Percentiles rank a stretch among this genome's conserved stretches.
phyloP scores from a whole-genome alignment of 2,888 invertebrate genomes.

The Melinopterus prodromus region DNA sequence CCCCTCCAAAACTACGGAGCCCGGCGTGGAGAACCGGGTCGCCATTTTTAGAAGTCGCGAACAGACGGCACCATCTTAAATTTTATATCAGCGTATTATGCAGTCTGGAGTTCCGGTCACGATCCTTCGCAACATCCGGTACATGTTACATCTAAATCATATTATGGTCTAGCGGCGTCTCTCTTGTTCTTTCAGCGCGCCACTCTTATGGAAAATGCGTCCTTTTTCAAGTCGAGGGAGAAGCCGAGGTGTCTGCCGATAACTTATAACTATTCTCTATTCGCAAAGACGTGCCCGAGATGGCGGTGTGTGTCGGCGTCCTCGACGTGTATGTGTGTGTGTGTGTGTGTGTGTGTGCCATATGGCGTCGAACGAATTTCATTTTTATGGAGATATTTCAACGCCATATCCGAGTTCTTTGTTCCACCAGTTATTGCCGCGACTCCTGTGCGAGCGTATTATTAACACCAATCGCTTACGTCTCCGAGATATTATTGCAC shows the following conservation, averaged over 20 bases:
- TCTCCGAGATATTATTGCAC: not conserved
- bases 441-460: not conserved
- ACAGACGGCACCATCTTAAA: slow-evolving; percentile 46
- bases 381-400: slow-evolving; percentile 38
- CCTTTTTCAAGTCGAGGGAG: slow-evolving; percentile 4
- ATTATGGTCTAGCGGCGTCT: slow-evolving; percentile 52
- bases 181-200: slow-evolving; percentile 27
- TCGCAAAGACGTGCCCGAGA: slow-evolving; percentile 16
- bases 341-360: slow-evolving; percentile 27
- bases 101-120: slow-evolving; percentile 59
- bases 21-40: slow-evolving; percentile 11
- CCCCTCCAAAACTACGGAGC: not conserved
- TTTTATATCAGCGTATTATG: slow-evolving; percentile 59
- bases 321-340: slow-evolving; percentile 19
- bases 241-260: slow-evolving; percentile 31
- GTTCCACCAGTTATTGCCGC: not conserved
- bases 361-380: slow-evolving; percentile 33
- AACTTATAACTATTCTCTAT: slow-evolving; percentile 37
- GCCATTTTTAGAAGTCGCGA: slow-evolving; percentile 18
- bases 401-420: not conserved
- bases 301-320: slow-evolving; percentile 7
- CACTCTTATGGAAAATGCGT: slow-evolving; percentile 7
- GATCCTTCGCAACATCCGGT: slow-evolving; percentile 58
- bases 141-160: slow-evolving; percentile 60
- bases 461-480: not conserved